phyloP scores from a whole-genome alignment of 2,888 invertebrate genomes.

The Cheilosia scutellata region DNA sequence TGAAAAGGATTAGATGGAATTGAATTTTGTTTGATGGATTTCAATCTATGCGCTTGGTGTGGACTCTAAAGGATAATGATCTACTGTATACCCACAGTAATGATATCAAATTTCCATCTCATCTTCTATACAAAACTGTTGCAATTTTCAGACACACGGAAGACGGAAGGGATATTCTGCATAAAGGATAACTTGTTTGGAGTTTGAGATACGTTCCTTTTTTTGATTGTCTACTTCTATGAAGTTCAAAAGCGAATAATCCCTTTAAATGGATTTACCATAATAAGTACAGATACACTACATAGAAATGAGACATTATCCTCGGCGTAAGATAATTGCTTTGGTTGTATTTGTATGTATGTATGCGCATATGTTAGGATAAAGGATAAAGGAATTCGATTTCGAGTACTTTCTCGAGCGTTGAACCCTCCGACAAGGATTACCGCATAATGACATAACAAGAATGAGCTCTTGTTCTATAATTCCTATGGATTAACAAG shows the following conservation, averaged over 20 bases:
- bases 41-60: constrained; percentile 17
- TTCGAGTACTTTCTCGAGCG: constrained; percentile 17
- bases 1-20: constrained; percentile 54
- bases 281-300: constrained; percentile 19
- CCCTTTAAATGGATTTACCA: constrained; percentile 55
- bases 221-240: background rate
- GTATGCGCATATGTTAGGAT: constrained; percentile 14
- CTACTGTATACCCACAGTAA: constrained; percentile 25
- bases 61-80: constrained; percentile 51
- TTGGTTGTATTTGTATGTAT: constrained; percentile 13
- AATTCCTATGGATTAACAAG: constrained; percentile 58
- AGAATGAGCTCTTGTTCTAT: constrained; percentile 51
- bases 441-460: constrained; percentile 60
- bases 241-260: constrained; percentile 28
- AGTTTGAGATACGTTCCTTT: constrained; percentile 6
- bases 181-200: constrained; percentile 15
- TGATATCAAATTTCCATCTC: constrained; percentile 59
- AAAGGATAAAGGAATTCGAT: constrained; percentile 44
- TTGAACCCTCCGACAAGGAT: constrained; percentile 40
- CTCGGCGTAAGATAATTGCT: constrained; percentile 61
- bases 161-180: background rate
- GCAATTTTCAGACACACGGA: background rate
- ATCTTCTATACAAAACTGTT: background rate
- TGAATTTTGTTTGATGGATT: constrained; percentile 67
- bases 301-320: constrained; percentile 54